phyloP scores from a whole-genome alignment of 1,140 invertebrate species.

The Ips typographus region DNA sequence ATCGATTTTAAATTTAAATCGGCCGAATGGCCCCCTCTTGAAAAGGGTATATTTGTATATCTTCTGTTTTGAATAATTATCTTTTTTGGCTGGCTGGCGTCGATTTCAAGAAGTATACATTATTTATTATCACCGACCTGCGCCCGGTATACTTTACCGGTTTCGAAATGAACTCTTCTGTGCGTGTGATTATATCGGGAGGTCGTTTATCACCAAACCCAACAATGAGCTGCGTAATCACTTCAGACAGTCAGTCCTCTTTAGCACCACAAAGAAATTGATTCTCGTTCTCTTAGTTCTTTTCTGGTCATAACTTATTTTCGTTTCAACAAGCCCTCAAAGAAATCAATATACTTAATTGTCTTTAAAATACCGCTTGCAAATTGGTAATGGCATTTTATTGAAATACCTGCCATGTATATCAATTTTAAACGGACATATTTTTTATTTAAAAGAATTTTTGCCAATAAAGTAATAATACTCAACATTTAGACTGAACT shows the following conservation, averaged over 20 bases:
- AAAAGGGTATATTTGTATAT: conserved; percentile 30
- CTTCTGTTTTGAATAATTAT: conserved; percentile 27
- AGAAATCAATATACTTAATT: too few species aligned
- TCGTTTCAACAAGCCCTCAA: too few species aligned
- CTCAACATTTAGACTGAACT: too few species aligned
- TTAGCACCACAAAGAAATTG: too few species aligned
- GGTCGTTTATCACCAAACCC: conserved; percentile 4
- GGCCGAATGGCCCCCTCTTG: not conserved
- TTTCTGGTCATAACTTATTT: too few species aligned
- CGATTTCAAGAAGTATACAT: conserved; percentile 20
- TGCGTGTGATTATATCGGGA: conserved; percentile 1
- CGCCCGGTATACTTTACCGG: conserved; percentile 9
- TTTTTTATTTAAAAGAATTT: too few species aligned
- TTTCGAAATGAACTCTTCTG: not conserved
- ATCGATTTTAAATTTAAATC: conserved; percentile 29
- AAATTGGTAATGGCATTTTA: too few species aligned
- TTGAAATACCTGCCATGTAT: too few species aligned
- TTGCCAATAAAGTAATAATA: too few species aligned
- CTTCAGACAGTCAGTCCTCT: not conserved
- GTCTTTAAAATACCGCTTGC: too few species aligned
- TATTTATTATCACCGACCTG: conserved; percentile 15
- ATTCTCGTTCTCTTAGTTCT: too few species aligned
- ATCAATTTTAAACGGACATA: too few species aligned
- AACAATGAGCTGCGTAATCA: conserved; percentile 5
- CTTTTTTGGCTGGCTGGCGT: conserved; percentile 13